phyloP scores from a whole-genome alignment of 2,797 vertebrate species.

The Amniataba percoides region DNA sequence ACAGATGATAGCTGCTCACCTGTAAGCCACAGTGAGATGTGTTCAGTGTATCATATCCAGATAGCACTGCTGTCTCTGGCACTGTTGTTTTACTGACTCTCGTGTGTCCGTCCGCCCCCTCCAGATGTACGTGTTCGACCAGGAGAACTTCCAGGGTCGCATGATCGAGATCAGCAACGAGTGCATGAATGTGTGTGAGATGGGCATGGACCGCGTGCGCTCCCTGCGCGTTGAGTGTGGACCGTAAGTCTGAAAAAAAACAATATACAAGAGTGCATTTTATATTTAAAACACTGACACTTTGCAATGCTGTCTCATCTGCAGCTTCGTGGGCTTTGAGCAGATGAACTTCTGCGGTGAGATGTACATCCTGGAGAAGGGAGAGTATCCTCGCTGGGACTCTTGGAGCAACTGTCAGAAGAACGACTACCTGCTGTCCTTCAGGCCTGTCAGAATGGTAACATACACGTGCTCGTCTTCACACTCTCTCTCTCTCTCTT shows the following conservation, averaged over 20 bases:
- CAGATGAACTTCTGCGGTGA: slow-evolving; percentile 91
- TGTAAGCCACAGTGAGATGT: too few relatives aligned
- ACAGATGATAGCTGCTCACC: background rate
- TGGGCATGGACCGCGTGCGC: slow-evolving; percentile 89
- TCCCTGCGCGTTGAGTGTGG: slow-evolving; percentile 89
- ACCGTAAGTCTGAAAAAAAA: slow-evolving; percentile 80
- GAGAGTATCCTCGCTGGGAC: slow-evolving; percentile 91
- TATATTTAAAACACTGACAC: background rate
- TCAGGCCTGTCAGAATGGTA: slow-evolving; percentile 90
- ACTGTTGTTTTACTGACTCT: background rate
- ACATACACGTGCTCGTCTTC: background rate
- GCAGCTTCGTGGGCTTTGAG: slow-evolving; percentile 89
- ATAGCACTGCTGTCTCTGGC: background rate
- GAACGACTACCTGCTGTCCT: slow-evolving; percentile 90
- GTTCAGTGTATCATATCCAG: background rate
- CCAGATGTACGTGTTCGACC: slow-evolving; percentile 86
- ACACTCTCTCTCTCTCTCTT: background rate
- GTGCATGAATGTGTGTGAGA: slow-evolving; percentile 88
- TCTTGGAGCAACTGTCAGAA: slow-evolving; percentile 91
- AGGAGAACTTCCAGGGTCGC: slow-evolving; percentile 91
- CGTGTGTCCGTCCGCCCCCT: slow-evolving; percentile 6
- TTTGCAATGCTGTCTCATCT: background rate
- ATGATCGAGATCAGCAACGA: slow-evolving; percentile 88
- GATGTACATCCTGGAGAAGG: slow-evolving; percentile 93
- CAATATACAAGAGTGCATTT: background rate